Evolutionary conservation across 1,140 invertebrate genomes (phyloP), one percentile per base, ranked within the genome.

Genomic region (Ips nitidus): DNA sequence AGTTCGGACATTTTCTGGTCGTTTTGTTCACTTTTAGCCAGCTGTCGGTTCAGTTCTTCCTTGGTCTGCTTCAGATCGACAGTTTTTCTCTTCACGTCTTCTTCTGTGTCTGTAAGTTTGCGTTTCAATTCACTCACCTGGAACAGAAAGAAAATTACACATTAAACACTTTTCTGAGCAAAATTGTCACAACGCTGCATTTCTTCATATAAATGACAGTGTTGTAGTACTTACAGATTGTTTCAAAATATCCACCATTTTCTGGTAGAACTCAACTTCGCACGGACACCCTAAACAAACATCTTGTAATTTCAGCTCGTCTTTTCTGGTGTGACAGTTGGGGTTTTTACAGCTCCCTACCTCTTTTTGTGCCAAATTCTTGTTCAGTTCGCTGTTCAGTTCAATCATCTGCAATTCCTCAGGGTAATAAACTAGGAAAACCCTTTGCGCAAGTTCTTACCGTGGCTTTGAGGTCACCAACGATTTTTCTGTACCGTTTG

Each of bases 221-320:
- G 22, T 22, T 22, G 22, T 22, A 56, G 2, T 50, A 56, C 50
- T 62, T 69, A 73, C 72, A 41, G 72, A 71, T 69, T 69, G 70
- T 52, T 73, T 73, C 2, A 74, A 47, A 6, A 68, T 67, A 50
- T 74, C 73, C 8, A 74, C 63, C 41, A 74, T 66, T 39, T 55
- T 70, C 36, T 71, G 62, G 53, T 74, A 74, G 67, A 71, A 74
- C 39, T 74, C 73, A 3, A 71, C 60, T 61, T 70, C 73, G 41
- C 73, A 74, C 36, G 70, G 73, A 41, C 73, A 74, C 7, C 42
- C 59, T 1, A 64, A 22, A 45, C 61, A 69, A 7, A 55, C n/a
- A 7, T 69, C 62, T 41, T 65, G 41, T n/a, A 7, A 40, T 53
- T 64, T 50, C 40, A n/a, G 38, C n/a, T 57, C 53, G 41, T 66